These are phyloP conservation scores for Semotilus atromaculatus DNA, from an alignment of 2,797 vertebrate species.

Conservation along the genomic window DNA sequence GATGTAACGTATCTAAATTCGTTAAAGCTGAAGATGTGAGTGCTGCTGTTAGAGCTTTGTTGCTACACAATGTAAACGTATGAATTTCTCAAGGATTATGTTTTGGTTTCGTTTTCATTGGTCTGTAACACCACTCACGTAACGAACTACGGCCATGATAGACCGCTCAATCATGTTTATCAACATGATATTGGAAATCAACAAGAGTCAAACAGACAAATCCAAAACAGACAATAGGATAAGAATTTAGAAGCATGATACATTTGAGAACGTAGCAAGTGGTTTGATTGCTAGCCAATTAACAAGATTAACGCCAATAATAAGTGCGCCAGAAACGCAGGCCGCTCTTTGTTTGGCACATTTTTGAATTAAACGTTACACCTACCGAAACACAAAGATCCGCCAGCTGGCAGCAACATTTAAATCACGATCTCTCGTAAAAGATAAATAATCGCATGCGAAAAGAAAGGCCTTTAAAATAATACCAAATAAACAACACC, in stretches of 20 bases:
- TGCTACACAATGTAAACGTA: neutral
- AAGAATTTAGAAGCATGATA: neutral
- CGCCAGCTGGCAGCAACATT: neutral
- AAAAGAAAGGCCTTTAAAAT: neutral
- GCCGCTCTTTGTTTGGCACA: constrained; percentile 55
- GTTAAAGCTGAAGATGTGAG: neutral
- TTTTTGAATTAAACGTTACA: neutral
- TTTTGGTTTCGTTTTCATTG: constrained; percentile 9
- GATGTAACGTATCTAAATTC: neutral
- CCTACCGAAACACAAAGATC: neutral
- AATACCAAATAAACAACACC: constrained; percentile 8
- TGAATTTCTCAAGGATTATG: neutral
- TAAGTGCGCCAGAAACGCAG: constrained; percentile 46
- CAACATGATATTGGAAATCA: neutral
- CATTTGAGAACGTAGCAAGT: neutral
- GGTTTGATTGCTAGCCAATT: neutral
- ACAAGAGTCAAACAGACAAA: neutral
- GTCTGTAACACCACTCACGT: neutral
- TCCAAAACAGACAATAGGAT: neutral
- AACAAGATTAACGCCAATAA: constrained; percentile 29
- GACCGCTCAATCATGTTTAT: neutral
- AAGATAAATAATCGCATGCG: neutral
- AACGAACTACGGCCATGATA: neutral
- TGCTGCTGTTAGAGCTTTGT: no score
- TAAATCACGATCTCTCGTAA: neutral